Conservation (phyloP, 2,888 invertebrate genomes). For the Polyommatus iphigenia region DNA sequence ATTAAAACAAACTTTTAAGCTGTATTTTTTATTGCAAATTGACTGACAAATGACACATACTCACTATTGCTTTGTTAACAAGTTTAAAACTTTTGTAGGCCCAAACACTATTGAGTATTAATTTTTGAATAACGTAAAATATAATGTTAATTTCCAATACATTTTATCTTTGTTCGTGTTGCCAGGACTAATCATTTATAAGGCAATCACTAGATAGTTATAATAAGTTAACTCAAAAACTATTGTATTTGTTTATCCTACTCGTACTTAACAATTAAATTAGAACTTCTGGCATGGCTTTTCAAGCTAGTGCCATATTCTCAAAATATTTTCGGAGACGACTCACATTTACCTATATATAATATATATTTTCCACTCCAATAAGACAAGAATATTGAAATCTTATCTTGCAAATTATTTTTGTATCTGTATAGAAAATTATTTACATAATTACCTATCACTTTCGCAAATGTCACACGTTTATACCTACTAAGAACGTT, state of each 20-base stretch:
- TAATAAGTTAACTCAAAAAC: not conserved
- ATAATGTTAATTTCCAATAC: not conserved
- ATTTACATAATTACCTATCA: not conserved
- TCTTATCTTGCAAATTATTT: not conserved
- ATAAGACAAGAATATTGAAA: not conserved
- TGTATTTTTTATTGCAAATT: slow-evolving; percentile 61
- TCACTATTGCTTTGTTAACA: slow-evolving; percentile 32
- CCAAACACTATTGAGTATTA: slow-evolving; percentile 6
- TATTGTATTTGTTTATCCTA: not conserved
- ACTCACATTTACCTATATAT: too few species aligned
- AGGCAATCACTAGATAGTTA: not conserved
- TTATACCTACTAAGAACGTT: not conserved
- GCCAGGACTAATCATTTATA: not conserved
- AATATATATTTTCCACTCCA: not conserved
- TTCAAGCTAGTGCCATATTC: not conserved
- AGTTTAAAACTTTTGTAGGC: slow-evolving; percentile 23
- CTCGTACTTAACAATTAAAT: not conserved
- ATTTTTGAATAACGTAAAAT: not conserved
- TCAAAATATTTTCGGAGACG: not conserved
- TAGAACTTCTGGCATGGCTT: not conserved
- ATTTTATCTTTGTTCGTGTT: not conserved
- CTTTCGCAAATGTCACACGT: not conserved
- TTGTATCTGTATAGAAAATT: not conserved
- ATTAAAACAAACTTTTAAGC: slow-evolving; percentile 37
- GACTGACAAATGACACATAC: slow-evolving; percentile 44